Conservation (phyloP, 2,113 vertebrate genomes). For the Calyptommatus sinebrachiatus region DNA sequence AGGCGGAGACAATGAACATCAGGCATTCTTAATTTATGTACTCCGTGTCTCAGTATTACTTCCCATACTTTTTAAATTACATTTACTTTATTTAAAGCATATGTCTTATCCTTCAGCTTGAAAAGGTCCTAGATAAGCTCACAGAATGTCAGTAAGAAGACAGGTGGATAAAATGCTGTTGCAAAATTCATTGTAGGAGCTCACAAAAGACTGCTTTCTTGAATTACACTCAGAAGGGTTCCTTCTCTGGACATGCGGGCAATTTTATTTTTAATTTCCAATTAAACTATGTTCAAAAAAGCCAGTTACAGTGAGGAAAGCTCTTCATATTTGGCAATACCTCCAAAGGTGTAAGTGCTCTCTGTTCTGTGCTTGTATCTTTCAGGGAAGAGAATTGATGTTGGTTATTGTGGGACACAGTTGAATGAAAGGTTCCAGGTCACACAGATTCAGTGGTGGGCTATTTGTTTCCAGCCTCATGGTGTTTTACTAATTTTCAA, state of each 20-base stretch:
- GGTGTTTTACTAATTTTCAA: fast-evolving
- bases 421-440: neutral
- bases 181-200: slow-evolving; percentile 10
- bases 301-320: slow-evolving; percentile 25
- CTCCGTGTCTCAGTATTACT: slow-evolving; percentile 33
- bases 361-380: slow-evolving; percentile 7
- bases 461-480: neutral
- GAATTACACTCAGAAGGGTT: slow-evolving; percentile 41
- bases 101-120: no score
- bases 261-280: slow-evolving; percentile 38
- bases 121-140: no score
- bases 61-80: slow-evolving; percentile 37
- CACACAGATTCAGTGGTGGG: neutral
- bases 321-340: slow-evolving; percentile 17
- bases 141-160: no score
- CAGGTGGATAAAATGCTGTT: slow-evolving; percentile 8
- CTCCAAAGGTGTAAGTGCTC: slow-evolving; percentile 15
- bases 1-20: no score
- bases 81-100: no score
- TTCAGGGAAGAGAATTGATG: neutral
- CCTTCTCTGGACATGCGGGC: slow-evolving; percentile 18
- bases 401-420: neutral
- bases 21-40: slow-evolving; percentile 35
- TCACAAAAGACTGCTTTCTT: slow-evolving; percentile 36
- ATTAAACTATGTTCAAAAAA: slow-evolving; percentile 25